A percentile compares a stretch with the other conserved stretches of the same genome.
Conservation (phyloP, 2,113 vertebrate genomes). For the Hippocampus guttulatus region DNA sequence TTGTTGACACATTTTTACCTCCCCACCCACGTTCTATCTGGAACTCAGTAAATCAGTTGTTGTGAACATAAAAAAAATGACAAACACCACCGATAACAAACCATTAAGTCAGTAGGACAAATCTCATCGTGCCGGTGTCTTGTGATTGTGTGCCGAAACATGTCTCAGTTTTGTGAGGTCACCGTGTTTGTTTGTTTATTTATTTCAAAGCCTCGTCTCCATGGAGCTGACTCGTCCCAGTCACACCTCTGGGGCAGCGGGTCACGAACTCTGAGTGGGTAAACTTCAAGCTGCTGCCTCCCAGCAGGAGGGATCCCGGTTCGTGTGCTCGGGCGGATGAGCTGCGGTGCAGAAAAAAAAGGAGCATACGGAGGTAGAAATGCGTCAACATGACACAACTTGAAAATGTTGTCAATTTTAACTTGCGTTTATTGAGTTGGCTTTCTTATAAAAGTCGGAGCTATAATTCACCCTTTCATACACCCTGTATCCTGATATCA, state of each 20-base stretch:
- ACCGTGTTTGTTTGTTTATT: conserved; percentile 37
- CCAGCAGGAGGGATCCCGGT: conserved; percentile 34
- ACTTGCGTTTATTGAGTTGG: no score
- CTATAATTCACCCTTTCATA: no score
- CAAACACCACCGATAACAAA: not conserved
- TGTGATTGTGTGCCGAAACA: conserved; percentile 6
- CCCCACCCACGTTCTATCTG: not conserved
- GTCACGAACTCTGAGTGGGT: conserved; percentile 48
- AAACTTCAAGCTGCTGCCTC: conserved; percentile 56
- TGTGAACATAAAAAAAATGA: not conserved
- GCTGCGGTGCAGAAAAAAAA: not conserved
- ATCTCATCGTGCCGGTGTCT: not conserved
- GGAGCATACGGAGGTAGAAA: not conserved
- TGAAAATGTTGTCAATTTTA: not conserved
- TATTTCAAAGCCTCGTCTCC: conserved; percentile 48
- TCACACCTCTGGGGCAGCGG: conserved; percentile 51
- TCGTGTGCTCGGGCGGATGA: conserved; percentile 22
- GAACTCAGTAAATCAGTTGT: not conserved
- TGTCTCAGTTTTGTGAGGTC: conserved; percentile 23
- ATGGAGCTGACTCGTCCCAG: conserved; percentile 51
- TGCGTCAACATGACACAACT: not conserved
- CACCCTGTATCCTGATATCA: no score
- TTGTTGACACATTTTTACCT: not conserved
- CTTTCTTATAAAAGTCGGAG: no score
- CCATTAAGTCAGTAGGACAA: no score